phyloP scores from a whole-genome alignment of 2,888 invertebrate species.

The Diachrysia chrysitis region DNA sequence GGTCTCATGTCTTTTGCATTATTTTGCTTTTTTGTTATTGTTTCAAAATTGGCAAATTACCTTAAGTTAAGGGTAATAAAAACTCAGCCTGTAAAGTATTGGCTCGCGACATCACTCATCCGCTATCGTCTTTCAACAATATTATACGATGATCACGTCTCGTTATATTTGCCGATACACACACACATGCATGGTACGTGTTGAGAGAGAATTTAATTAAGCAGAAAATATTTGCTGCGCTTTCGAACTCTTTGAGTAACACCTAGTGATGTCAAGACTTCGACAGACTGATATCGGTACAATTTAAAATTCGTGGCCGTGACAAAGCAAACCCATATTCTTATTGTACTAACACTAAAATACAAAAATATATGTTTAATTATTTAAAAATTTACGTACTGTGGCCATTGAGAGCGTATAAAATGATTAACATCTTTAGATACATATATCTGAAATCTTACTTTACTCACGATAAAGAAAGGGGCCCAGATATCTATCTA shows the following conservation, averaged over 20 bases:
- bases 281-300: conserved; percentile 3
- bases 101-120: conserved; percentile 11
- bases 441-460: background rate
- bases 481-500: background rate
- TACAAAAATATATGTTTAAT: too few relatives aligned
- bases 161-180: conserved; percentile 40
- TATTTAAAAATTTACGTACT: too few relatives aligned
- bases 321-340: too few relatives aligned
- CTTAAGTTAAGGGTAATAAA: background rate
- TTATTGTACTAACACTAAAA: too few relatives aligned
- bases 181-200: background rate
- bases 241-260: conserved; percentile 23
- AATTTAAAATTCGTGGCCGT: background rate
- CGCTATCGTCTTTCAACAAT: conserved; percentile 20
- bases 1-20: too few relatives aligned
- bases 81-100: background rate
- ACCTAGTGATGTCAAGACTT: conserved; percentile 9
- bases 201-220: conserved; percentile 46
- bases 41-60: too few relatives aligned
- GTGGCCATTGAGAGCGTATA: too few relatives aligned
- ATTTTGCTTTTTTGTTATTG: too few relatives aligned
- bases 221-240: conserved; percentile 32
- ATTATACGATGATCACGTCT: conserved; percentile 13
- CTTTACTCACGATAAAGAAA: background rate
- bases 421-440: background rate